Evolutionary conservation across 2,888 invertebrate genomes (phyloP), one percentile per base, ranked within the genome.

Genomic region (Lobophora halterata): DNA sequence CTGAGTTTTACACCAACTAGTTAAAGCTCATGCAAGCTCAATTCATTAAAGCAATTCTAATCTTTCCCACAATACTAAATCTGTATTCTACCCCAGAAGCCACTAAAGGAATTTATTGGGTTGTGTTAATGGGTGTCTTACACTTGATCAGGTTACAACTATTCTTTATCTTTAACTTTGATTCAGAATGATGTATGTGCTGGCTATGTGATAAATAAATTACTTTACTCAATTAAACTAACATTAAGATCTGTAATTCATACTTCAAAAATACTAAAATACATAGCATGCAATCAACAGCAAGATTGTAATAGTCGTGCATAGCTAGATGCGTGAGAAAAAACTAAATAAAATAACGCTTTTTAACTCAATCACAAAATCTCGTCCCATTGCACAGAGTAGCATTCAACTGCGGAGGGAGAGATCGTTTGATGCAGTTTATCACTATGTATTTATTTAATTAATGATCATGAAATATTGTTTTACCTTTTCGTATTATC

Each of bases 291-390:
- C 87, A 83, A 70, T 66, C 68, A 77, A 85, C 75, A 85, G 82
- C 86, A 77, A 85, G 72, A 82, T 81, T 66, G 66, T 83, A 82
- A 68, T 70, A 80, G 58, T 73, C 86, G 86, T 87, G 87, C 87
- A 86, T 74, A 83, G 86, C 86, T 83, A 82, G 78, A 86, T 86
- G 87, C 87, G 87, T 86, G 85, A 81, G 65, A 74, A 72, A 66
- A 55, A 85, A 83, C 68, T 71, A 79, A 85, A 79, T 47, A 75
- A 81, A 79, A 74, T 49, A 71, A 70, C 63, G 71, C 62, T 61
- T 61, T 74, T 62, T 61, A 71, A 73, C 63, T 70, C 58, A 63
- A 70, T 66, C 61, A 70, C 62, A 67, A 55, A 63, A 65, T 64
- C 68, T 72, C 77, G 68, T 62, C 70, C 71, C 71, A 61, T 52